Evolutionary conservation across 2,888 invertebrate species (phyloP).

Genomic region (Scaptomyza parva): DNA sequence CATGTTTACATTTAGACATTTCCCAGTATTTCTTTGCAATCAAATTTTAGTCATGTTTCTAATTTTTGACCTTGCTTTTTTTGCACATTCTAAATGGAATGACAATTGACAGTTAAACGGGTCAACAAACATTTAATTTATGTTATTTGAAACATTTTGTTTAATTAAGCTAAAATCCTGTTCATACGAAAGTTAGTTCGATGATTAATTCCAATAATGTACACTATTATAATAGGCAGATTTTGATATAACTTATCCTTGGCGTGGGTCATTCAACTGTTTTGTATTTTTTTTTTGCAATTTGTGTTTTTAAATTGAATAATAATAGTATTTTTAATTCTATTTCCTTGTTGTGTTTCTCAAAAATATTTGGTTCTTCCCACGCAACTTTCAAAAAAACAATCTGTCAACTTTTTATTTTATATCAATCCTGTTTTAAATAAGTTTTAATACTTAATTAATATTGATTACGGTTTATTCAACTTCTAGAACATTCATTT

Average conservation of each 20-base stretch:
- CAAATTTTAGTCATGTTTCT: too few species aligned
- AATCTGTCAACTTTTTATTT: not conserved
- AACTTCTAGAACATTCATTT: not conserved
- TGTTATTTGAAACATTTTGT: not conserved
- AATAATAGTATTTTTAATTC: not conserved
- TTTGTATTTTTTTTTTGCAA: too few species aligned
- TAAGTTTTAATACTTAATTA: not conserved
- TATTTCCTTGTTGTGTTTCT: not conserved
- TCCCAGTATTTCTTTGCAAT: too few species aligned
- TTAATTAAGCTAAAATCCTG: constrained; percentile 18
- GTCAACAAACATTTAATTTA: constrained; percentile 5
- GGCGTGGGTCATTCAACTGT: constrained; percentile 12
- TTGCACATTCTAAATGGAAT: not conserved
- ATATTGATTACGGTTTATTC: not conserved
- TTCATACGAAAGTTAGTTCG: constrained; percentile 6
- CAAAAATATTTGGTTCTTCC: not conserved
- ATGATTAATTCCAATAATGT: too few species aligned
- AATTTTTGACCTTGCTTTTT: not conserved
- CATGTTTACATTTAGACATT: not conserved
- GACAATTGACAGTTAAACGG: constrained; percentile 5
- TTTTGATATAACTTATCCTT: not conserved
- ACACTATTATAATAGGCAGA: not conserved
- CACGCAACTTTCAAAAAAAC: not conserved
- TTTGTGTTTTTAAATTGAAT: not conserved
- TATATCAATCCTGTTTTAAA: not conserved